phyloP scores from a whole-genome alignment of 2,113 vertebrate species.

The Struthio camelus region DNA sequence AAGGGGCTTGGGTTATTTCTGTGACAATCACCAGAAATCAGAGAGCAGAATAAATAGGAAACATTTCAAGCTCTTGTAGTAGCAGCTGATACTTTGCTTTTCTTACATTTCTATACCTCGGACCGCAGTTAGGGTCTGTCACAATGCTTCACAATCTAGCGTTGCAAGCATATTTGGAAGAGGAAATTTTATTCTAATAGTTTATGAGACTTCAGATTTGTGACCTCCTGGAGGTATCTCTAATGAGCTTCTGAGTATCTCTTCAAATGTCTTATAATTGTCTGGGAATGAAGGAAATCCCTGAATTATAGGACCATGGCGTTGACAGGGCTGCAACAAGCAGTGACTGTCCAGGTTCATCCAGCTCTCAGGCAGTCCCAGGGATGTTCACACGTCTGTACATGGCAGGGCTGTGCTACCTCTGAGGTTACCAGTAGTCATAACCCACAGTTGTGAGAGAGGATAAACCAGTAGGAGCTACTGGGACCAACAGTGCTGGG shows the following conservation, averaged over 20 bases:
- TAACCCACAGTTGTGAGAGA: neutral
- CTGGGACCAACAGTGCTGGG: too few relatives aligned
- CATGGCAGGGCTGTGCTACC: neutral
- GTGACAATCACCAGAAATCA: neutral
- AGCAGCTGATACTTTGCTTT: neutral
- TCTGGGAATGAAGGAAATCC: neutral
- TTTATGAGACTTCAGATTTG: neutral
- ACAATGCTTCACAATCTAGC: neutral
- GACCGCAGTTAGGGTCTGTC: neutral
- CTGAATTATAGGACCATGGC: neutral
- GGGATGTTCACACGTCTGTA: neutral
- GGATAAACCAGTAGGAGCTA: too few relatives aligned
- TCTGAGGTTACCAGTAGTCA: neutral
- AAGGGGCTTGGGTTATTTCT: neutral
- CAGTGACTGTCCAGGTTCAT: neutral
- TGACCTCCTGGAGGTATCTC: neutral
- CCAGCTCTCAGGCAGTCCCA: neutral
- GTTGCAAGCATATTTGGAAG: neutral
- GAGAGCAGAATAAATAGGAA: neutral
- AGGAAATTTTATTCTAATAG: neutral
- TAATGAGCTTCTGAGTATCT: neutral
- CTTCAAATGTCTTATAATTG: neutral
- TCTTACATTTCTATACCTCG: neutral
- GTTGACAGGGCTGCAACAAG: neutral
- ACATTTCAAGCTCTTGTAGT: neutral